Evolutionary conservation across 2,888 invertebrate genomes (phyloP).

Genomic region (Oligia strigilis): DNA sequence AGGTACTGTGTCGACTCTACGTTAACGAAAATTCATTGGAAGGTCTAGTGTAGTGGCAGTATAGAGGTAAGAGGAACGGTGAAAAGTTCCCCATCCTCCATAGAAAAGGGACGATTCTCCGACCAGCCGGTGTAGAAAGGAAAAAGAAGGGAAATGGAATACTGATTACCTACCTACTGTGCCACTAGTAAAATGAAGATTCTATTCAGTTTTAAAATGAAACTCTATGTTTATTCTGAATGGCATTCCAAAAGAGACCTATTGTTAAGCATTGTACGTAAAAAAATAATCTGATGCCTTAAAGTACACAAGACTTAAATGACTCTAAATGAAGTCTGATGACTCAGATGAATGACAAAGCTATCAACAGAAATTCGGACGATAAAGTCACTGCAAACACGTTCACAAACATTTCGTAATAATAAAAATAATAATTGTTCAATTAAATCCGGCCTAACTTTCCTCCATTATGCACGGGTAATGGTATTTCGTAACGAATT

Average conservation of each 20-base stretch:
- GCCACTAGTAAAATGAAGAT: neutral
- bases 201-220: neutral
- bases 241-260: neutral
- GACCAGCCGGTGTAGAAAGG: neutral
- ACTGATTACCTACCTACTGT: neutral
- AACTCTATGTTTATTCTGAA: neutral
- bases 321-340: neutral
- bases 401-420: slow-evolving; percentile 64
- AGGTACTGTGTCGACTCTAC: neutral
- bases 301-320: neutral
- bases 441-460: slow-evolving; percentile 67
- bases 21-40: neutral
- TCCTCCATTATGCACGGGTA: slow-evolving; percentile 72
- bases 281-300: neutral
- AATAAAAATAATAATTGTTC: slow-evolving; percentile 59
- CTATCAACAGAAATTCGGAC: slow-evolving; percentile 3
- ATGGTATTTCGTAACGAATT: slow-evolving; percentile 73
- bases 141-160: neutral
- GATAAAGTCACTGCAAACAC: slow-evolving; percentile 37
- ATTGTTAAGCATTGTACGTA: neutral
- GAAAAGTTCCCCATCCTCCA: neutral
- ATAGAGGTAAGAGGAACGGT: neutral
- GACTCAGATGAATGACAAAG: neutral
- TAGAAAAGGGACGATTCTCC: neutral
- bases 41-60: neutral